Evolutionary conservation across 2,888 invertebrate species (phyloP).

Genomic region (Platycheirus rosarum): DNA sequence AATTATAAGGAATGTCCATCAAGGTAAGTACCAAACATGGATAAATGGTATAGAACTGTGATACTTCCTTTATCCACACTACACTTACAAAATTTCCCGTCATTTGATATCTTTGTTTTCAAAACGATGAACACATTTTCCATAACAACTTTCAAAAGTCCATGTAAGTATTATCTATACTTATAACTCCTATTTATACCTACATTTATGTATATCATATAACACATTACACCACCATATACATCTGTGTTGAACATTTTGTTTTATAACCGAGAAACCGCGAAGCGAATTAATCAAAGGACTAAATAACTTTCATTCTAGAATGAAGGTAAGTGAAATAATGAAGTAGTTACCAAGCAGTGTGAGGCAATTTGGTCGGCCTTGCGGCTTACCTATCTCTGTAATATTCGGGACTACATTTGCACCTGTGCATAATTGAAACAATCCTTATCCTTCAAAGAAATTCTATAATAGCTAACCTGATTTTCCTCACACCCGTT

Average conservation of each 20-base stretch:
- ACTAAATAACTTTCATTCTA: slow-evolving; percentile 50
- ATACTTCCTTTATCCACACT: too few species aligned
- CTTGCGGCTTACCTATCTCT: slow-evolving; percentile 48
- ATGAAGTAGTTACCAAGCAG: slow-evolving; percentile 34
- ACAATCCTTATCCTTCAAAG: slow-evolving; percentile 4
- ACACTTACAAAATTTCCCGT: too few species aligned
- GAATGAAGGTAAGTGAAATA: slow-evolving; percentile 45
- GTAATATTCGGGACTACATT: slow-evolving; percentile 57
- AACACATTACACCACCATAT: not conserved
- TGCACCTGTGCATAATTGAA: slow-evolving; percentile 67
- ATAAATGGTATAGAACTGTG: too few species aligned
- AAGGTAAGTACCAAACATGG: too few species aligned
- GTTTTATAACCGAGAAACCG: not conserved
- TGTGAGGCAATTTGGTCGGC: slow-evolving; percentile 58
- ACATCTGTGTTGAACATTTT: not conserved
- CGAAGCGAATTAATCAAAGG: slow-evolving; percentile 34
- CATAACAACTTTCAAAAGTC: too few species aligned
- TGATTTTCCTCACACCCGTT: slow-evolving; percentile 5
- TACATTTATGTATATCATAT: not conserved
- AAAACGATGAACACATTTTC: too few species aligned
- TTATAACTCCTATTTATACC: too few species aligned
- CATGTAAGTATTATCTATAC: too few species aligned
- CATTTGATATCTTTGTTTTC: too few species aligned
- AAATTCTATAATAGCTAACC: slow-evolving; percentile 2
- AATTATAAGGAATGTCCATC: too few species aligned